Evolutionary conservation across 2,888 invertebrate species (phyloP).

Genomic region (Poecilus cupreus): DNA sequence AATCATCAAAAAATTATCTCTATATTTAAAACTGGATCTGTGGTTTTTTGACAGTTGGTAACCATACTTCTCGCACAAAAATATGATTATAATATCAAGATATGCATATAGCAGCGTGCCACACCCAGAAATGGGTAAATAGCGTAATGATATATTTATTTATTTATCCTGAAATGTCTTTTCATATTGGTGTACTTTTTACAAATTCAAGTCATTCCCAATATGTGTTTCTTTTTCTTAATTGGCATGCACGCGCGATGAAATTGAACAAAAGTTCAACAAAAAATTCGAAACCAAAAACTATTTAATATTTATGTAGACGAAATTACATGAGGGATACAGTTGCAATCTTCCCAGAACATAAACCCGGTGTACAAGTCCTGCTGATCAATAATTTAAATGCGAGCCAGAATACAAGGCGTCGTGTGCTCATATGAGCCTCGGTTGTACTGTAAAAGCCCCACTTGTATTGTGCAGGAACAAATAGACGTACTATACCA

Average conservation of each 20-base stretch:
- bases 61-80: too few species aligned
- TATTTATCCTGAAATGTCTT: neutral
- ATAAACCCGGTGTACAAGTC: constrained; percentile 6
- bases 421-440: neutral
- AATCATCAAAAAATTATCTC: too few species aligned
- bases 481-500: neutral
- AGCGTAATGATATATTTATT: too few species aligned
- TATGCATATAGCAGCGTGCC: too few species aligned
- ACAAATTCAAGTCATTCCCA: too few species aligned
- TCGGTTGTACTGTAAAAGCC: neutral
- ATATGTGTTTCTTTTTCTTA: too few species aligned
- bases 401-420: neutral
- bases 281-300: constrained; percentile 12
- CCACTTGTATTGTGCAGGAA: neutral
- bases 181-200: neutral
- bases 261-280: neutral
- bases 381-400: constrained; percentile 28
- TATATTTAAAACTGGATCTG: neutral
- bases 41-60: neutral
- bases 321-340: constrained; percentile 31
- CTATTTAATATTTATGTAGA: constrained; percentile 13
- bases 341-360: constrained; percentile 1
- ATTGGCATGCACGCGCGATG: neutral
- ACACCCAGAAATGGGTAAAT: too few species aligned
- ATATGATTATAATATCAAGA: neutral